Conservation (phyloP, 2,113 vertebrate genomes). For the mouse (Mus musculus) region DNA sequence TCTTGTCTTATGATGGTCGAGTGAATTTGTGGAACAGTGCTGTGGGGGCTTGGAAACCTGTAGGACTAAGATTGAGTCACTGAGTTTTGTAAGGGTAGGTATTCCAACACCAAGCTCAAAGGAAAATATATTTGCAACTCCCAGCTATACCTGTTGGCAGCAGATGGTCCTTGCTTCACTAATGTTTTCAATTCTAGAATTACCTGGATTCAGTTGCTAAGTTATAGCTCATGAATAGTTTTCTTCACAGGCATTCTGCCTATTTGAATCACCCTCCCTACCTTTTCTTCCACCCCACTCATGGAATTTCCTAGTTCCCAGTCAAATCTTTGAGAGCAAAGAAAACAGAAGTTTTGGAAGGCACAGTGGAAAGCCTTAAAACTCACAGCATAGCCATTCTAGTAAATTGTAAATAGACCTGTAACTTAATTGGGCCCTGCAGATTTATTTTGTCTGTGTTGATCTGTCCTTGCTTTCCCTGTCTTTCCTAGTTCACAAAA, state of each 20-base stretch:
- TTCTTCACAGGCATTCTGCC: not conserved
- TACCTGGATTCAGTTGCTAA: not conserved
- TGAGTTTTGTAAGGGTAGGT: not conserved
- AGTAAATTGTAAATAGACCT: not conserved
- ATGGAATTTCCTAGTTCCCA: constrained; percentile 17
- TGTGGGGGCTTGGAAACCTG: constrained; percentile 9
- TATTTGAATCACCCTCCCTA: not conserved
- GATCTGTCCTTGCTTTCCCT: not conserved
- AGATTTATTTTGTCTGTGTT: not conserved
- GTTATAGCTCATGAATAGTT: not conserved
- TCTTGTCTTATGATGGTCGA: not conserved
- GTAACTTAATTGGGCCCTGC: not conserved
- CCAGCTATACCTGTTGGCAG: not conserved
- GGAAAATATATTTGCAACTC: not conserved
- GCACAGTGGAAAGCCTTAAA: constrained; percentile 18
- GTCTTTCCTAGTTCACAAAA: not conserved
- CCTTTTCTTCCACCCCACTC: not conserved
- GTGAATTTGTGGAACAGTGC: not conserved
- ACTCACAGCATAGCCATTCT: not conserved
- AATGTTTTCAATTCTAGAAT: not conserved
- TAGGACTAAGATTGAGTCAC: not conserved
- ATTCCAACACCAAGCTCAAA: not conserved
- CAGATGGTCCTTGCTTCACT: constrained; percentile 42
- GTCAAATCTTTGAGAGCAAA: not conserved
- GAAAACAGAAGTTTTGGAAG: not conserved